Evolutionary conservation across 2,113 vertebrate genomes (phyloP), one percentile per base, ranked within the genome.

Genomic region (Clarias macrocephalus): DNA sequence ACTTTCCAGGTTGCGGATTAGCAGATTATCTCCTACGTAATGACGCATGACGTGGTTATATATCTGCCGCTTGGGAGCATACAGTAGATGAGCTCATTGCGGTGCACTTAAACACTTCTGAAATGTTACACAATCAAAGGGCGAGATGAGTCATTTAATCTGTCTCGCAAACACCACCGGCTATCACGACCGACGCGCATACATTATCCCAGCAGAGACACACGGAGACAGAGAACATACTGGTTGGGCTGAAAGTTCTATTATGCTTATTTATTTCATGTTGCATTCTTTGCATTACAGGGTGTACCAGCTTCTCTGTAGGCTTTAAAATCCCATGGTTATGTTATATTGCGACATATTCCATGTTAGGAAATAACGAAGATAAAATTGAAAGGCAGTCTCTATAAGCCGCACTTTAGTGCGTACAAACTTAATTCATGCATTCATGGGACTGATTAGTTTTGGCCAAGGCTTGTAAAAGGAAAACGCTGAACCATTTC

Each of bases 121-220:
- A 91, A 92, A 86, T 84, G 54, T 85, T 91, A 87, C 88, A 57
- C 87, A 88, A 75, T 70, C 11, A 3, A 54, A 83, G 85, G 88
- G 88, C 42, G 65, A 30, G 83, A 90, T 92, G 93, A 94, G 85
- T 94, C 93, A 93, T 87, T 86, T 80, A 60, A 77, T 90, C 82
- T 66, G 72, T 60, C 5, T 70, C 77, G 83, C 25, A 21, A 89
- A 83, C 79, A 52, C 87, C 75, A 80, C 83, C 92, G 87, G 83
- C 83, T 85, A 83, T 84, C 86, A 42, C 73, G 72, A 91, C 88
- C 83, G 37, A 82, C 56, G 80, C 30, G n/a, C n/a, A 56, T 25
- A 25, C 52, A 60, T 42, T 28, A 16, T 62, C 21, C 19, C 60
- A 76, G 16, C 56, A 59, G n/a, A 28, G 12, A 75, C 65, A 66